Conservation (phyloP, 2,888 invertebrate genomes). For the Hesperia comma region DNA sequence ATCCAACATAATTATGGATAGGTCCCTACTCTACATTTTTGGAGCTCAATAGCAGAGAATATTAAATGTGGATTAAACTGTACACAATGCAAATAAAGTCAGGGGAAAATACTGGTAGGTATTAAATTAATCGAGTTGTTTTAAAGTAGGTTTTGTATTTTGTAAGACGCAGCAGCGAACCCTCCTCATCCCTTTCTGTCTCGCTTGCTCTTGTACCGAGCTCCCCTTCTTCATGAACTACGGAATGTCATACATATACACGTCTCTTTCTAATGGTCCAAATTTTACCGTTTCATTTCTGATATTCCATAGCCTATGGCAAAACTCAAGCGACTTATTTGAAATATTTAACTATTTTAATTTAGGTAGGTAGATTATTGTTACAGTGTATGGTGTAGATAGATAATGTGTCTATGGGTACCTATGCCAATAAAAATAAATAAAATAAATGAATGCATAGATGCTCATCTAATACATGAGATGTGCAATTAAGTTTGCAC, state of each 20-base stretch:
- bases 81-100: neutral
- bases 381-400: no score
- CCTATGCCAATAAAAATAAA: no score
- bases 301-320: neutral
- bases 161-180: constrained; percentile 19
- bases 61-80: constrained; percentile 3
- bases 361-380: no score
- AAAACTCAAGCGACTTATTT: no score
- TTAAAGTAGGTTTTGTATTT: constrained; percentile 4
- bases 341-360: no score
- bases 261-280: constrained; percentile 21
- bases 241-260: constrained; percentile 12
- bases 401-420: no score
- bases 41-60: neutral
- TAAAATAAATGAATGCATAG: no score
- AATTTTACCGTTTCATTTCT: neutral
- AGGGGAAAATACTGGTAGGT: neutral
- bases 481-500: no score
- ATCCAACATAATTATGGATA: no score
- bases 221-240: neutral
- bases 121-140: constrained; percentile 15
- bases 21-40: no score
- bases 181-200: constrained; percentile 17
- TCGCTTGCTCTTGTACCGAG: constrained; percentile 15
- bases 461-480: no score